Conservation (phyloP, 1,140 invertebrate species). For the Dendrolimus kikuchii region DNA sequence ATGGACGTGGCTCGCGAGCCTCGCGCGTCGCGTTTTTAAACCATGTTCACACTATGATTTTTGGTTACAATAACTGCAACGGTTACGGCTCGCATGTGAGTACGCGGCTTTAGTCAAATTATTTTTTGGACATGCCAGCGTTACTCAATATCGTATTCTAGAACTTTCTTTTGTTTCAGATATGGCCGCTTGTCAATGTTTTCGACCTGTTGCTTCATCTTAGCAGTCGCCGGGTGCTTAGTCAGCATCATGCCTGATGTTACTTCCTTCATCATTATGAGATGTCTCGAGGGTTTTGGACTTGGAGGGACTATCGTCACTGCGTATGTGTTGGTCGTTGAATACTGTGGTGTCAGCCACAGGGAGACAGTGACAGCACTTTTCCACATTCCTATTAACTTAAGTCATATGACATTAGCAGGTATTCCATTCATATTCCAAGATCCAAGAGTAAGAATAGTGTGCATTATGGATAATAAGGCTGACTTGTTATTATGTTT, state of each 20-base stretch:
- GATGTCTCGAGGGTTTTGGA: slow-evolving; percentile 40
- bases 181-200: slow-evolving; percentile 35
- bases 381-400: slow-evolving; percentile 38
- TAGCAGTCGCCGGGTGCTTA: slow-evolving; percentile 30
- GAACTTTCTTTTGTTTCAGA: slow-evolving; percentile 19
- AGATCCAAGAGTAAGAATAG: no score
- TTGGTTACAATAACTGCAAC: no score
- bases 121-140: not conserved
- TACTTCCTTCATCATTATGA: slow-evolving; percentile 27
- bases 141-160: not conserved
- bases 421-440: slow-evolving; percentile 9
- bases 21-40: no score
- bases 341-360: slow-evolving; percentile 32
- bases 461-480: no score
- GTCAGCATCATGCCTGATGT: slow-evolving; percentile 33
- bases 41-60: no score
- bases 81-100: not conserved
- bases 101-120: not conserved
- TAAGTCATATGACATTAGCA: slow-evolving; percentile 40
- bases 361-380: slow-evolving; percentile 41
- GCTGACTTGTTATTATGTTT: no score
- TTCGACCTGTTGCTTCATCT: slow-evolving; percentile 21
- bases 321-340: slow-evolving; percentile 36
- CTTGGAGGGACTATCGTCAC: slow-evolving; percentile 42
- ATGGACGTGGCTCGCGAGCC: no score